These are phyloP conservation scores for Spheniscus humboldti DNA, from an alignment of 2,797 vertebrate genomes.

Conservation along the genomic window DNA sequence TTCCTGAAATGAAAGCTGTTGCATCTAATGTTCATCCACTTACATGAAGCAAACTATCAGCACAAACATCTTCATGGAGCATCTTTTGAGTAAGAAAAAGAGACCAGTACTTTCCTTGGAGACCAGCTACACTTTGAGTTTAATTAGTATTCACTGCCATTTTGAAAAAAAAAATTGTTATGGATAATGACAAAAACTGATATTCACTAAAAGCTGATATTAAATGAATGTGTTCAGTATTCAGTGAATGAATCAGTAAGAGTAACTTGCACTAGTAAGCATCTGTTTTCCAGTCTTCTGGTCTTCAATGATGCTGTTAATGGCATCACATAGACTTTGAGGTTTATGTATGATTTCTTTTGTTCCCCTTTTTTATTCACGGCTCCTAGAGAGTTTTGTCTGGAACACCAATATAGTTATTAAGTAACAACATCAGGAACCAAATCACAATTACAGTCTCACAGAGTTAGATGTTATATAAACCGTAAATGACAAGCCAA, in stretches of 20 bases:
- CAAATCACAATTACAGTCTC: not conserved
- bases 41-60: not conserved
- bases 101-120: not conserved
- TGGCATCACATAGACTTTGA: not conserved
- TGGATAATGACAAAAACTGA: not conserved
- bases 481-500: not conserved
- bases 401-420: not conserved
- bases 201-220: not conserved
- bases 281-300: not conserved
- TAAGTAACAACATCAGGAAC: not conserved
- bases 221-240: not conserved
- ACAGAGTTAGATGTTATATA: not conserved
- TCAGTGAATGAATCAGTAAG: not conserved
- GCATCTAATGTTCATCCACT: not conserved
- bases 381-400: not conserved
- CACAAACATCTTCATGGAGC: not conserved
- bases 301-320: not conserved
- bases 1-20: not conserved
- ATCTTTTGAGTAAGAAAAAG: not conserved
- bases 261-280: not conserved
- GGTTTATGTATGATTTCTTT: not conserved
- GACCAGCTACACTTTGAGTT: not conserved
- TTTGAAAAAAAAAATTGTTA: not conserved
- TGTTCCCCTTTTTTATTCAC: not conserved
- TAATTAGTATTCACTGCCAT: not conserved